Evolutionary conservation across 2,113 vertebrate genomes (phyloP).

Genomic region (Rhipidura dahli): DNA sequence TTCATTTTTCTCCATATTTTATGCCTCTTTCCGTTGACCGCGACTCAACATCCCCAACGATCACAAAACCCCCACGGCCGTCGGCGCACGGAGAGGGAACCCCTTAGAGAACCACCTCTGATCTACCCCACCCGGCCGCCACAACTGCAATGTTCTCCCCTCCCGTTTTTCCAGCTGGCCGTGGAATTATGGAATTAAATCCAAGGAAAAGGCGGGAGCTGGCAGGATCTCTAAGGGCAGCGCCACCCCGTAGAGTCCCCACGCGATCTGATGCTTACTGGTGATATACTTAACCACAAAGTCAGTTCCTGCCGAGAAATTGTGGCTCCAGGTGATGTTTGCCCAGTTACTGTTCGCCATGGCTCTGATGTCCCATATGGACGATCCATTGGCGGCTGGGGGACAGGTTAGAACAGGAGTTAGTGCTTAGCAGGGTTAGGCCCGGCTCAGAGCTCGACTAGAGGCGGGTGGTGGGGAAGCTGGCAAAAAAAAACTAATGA

Average conservation of each 20-base stretch:
- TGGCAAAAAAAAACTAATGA: rapidly evolving
- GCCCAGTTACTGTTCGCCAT: constrained; percentile 95
- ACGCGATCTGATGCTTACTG: constrained; percentile 89
- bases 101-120: background rate
- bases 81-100: background rate
- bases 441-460: background rate
- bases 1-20: rapidly evolving
- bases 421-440: constrained; percentile 51
- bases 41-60: background rate
- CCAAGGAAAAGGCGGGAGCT: background rate
- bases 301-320: constrained; percentile 89
- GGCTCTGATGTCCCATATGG: constrained; percentile 95
- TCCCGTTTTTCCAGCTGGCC: background rate
- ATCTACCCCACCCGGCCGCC: background rate
- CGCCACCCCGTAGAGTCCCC: constrained; percentile 55
- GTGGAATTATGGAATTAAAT: background rate
- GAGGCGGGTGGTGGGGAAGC: background rate
- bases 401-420: constrained; percentile 82
- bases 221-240: constrained; percentile 47
- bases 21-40: background rate
- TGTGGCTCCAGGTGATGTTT: constrained; percentile 98
- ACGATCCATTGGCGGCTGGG: constrained; percentile 81
- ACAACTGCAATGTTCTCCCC: background rate
- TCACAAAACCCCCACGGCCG: background rate
- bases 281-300: constrained; percentile 98